Base-by-base conservation (phyloP, 2,888 invertebrate genomes). In the Callimorpha dominula region DNA sequence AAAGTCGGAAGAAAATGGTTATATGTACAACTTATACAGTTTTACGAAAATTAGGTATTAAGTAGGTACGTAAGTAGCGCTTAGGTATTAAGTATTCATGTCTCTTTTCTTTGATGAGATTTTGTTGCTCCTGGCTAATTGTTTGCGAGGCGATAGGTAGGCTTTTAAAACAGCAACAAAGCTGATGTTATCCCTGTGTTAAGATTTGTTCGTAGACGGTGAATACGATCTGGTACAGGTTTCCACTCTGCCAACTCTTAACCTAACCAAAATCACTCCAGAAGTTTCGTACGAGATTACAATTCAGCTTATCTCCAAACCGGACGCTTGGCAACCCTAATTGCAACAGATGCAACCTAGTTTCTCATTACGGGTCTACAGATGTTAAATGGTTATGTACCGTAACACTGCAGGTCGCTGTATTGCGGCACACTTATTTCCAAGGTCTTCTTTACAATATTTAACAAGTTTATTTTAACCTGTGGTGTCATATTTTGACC, bases 321-420 rank as follows among this genome's bases (percentile, higher is more conserved):
- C 43, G 43, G 43, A 4, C 43, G 20, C 11, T 4, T 70, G 74
- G 54, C 78, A 79, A 43, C 78, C 78, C 73, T 78, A 68, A 65
- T 54, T 50, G 31, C 73, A 76, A 78, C 80, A 82, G 78, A 82
- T 84, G 78, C 74, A 82, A 82, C 82, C 82, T 82, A 79, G 75
- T 75, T 84, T 84, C 82, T 78, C 64, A 50, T 74, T 76, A 82
- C 73, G 77, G 80, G 63, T 65, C 73, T 74, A 73, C 72, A 72
- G 67, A 31, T 4, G 20, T 60, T 60, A 1, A 14, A 60, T 14
- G 31, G 4, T 60, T 31, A 60, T 31, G 31, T 31, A 12, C 60
- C 60, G 31, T 31, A 60, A 14, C 31, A 14, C 31, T 60, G 60
- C 60, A 31, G 60, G 31, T 60, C 7, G 4, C 7, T 7, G 14